These are phyloP conservation scores for Acanthopleura granulata DNA, from an alignment of 2,888 invertebrate species.

Conservation along the genomic window DNA sequence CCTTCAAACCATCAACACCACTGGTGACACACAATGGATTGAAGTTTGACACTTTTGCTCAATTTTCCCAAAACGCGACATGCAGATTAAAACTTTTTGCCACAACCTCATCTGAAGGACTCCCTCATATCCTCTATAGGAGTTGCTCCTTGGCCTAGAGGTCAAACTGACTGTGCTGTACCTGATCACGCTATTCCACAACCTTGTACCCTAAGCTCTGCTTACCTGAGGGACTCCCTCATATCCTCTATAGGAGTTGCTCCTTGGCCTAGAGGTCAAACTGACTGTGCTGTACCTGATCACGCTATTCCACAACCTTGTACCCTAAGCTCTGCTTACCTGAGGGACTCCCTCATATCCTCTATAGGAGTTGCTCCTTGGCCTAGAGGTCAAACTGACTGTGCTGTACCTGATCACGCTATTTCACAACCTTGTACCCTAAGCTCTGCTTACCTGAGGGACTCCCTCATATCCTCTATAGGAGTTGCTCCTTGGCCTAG, in stretches of 20 bases:
- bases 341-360: constrained; percentile 53
- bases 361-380: constrained; percentile 53
- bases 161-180: constrained; percentile 47
- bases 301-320: constrained; percentile 34
- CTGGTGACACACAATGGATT: too few species aligned
- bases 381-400: constrained; percentile 47
- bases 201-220: too few species aligned
- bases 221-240: constrained; percentile 51
- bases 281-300: constrained; percentile 42
- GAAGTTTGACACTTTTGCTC: too few species aligned
- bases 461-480: constrained; percentile 53
- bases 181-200: constrained; percentile 39
- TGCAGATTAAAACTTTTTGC: too few species aligned
- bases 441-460: constrained; percentile 38
- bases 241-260: constrained; percentile 53
- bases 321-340: too few species aligned
- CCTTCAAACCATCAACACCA: too few species aligned
- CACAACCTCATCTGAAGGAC: constrained; percentile 47
- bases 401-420: constrained; percentile 44
- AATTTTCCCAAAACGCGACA: too few species aligned
- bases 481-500: constrained; percentile 53
- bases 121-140: constrained; percentile 54
- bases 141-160: constrained; percentile 52
- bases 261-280: constrained; percentile 53
- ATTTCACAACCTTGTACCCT: constrained; percentile 25